Evolutionary conservation across 2,113 vertebrate genomes (phyloP), one percentile per base, ranked within the genome.

Genomic region (Bucco capensis): DNA sequence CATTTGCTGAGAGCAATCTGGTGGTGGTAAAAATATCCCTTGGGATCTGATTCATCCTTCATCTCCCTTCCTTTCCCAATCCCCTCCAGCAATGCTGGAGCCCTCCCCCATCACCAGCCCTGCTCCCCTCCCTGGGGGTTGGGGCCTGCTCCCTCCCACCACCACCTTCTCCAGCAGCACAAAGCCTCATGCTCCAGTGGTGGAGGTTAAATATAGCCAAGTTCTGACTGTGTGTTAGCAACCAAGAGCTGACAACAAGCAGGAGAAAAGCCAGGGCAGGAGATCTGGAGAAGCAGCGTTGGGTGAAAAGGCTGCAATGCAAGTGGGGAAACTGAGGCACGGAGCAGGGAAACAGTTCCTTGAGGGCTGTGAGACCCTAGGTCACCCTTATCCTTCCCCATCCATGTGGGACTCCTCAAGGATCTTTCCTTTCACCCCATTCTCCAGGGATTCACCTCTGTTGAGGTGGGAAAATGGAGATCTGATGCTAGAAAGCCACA

Each of bases 1-100:
- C 80, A 84, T 88, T 91, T 61, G 37, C 75, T 9, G 25, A 81
- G 25, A 81, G 72, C 82, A 86, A 94, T 83, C 89, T 89, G 76
- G 65, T 14, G 0, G 44, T 4, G 82, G 69, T 92, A 93, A 92
- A 94, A 94, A 93, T 85, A 88, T 73, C 84, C 87, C 70, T 16
- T 23, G 71, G 73, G 83, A 65, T 3, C 37, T 92, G 90, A 85
- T 81, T 90, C 93, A 88, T 78, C 75, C 73, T 82, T 44, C 46
- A 35, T 69, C 62, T 70, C 78, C 73, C 13, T 30, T 88, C 49
- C 50, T 14, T 51, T 38, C 49, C 67, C 35, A 33, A 47, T 51
- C 17, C 8, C 38, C 79, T 72, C 84, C 47, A 6, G 71, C 71
- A 49, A 44, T 7, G 51, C 69, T 19, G 40, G 57, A 90, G 67